These are phyloP conservation scores for Gymnothorax javanicus DNA, from an alignment of 2,797 vertebrate genomes.

Conservation along the genomic window DNA sequence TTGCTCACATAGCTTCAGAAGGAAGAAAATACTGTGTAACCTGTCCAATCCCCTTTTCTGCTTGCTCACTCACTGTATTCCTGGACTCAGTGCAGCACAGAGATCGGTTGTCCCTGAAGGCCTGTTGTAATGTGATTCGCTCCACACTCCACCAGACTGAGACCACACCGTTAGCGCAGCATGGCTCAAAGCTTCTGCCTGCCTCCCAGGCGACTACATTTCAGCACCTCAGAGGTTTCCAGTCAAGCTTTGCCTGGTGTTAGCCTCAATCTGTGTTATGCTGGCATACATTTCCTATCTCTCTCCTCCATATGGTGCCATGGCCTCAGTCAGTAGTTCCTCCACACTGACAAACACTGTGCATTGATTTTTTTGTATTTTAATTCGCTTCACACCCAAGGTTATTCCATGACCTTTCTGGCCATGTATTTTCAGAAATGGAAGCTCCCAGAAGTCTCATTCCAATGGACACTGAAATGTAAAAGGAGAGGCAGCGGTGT, in stretches of 20 bases:
- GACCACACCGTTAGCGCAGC: neutral
- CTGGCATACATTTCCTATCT: neutral
- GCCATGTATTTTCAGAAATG: neutral
- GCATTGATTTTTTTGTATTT: conserved; percentile 15
- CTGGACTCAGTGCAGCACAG: neutral
- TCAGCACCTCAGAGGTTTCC: neutral
- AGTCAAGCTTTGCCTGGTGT: neutral
- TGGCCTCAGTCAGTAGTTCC: neutral
- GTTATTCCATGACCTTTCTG: neutral
- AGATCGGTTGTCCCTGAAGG: neutral
- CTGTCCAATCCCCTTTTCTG: neutral
- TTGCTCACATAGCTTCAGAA: neutral
- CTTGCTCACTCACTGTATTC: neutral
- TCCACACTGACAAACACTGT: neutral
- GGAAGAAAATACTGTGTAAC: neutral
- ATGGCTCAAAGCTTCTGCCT: neutral
- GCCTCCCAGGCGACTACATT: neutral
- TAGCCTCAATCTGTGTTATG: neutral
- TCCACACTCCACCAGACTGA: neutral
- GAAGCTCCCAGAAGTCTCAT: neutral
- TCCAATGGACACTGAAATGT: neutral
- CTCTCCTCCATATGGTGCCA: neutral
- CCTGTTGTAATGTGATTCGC: neutral
- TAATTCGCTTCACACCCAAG: neutral
- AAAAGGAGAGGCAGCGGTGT: neutral